These are phyloP conservation scores for Sparus aurata DNA, from an alignment of 2,797 vertebrate species.

Conservation along the genomic window DNA sequence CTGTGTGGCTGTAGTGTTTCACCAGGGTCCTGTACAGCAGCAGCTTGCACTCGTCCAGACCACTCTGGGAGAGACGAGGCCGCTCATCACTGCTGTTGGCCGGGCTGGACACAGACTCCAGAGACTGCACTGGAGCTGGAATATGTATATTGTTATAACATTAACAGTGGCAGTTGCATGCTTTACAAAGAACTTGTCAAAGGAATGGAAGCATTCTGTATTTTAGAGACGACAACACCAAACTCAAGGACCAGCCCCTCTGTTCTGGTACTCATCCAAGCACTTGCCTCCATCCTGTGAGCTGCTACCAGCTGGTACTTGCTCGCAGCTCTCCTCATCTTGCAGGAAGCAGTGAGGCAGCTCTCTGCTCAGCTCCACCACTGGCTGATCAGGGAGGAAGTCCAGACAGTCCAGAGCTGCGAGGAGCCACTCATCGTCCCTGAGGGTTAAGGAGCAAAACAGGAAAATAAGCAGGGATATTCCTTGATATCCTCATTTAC, in stretches of 20 bases:
- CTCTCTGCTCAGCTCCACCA: constrained; percentile 91
- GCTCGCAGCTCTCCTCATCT: constrained; percentile 34
- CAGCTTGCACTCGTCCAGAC: constrained; percentile 82
- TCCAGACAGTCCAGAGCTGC: constrained; percentile 92
- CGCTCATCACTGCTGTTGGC: constrained; percentile 9
- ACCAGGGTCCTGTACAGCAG: constrained; percentile 89
- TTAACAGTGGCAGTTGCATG: background rate
- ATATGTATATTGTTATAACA: background rate
- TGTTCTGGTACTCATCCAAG: background rate
- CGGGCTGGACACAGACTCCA: constrained; percentile 33
- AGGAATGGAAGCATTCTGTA: background rate
- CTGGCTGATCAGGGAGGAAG: constrained; percentile 91
- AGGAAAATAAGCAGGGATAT: no score
- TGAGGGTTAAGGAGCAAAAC: constrained; percentile 55
- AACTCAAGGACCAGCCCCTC: background rate
- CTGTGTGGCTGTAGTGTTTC: constrained; percentile 88
- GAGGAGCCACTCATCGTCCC: constrained; percentile 92
- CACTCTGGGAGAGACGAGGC: constrained; percentile 23
- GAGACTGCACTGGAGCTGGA: constrained; percentile 2
- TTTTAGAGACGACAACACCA: background rate
- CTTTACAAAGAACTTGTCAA: background rate
- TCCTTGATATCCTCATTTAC: background rate
- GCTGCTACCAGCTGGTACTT: background rate
- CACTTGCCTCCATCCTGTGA: constrained; percentile 31
- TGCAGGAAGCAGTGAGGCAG: constrained; percentile 73